Conservation (phyloP, 2,888 invertebrate genomes). For the Myopa tessellatipennis region DNA sequence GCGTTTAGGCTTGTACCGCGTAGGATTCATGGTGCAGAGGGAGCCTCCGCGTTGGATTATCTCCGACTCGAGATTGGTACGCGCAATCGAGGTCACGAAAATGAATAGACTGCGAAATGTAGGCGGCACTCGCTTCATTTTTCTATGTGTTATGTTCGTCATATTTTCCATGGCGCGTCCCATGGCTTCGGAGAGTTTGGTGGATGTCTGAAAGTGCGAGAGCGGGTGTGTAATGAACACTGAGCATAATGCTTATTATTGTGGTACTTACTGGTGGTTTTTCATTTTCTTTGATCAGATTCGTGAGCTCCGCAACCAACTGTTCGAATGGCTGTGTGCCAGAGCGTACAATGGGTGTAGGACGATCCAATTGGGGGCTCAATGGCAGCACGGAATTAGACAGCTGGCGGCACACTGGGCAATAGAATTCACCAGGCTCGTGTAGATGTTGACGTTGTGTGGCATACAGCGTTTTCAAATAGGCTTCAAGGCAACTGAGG, state of each 20-base stretch:
- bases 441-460: slow-evolving; percentile 82
- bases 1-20: slow-evolving; percentile 79
- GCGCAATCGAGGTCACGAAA: slow-evolving; percentile 88
- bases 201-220: slow-evolving; percentile 70
- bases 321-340: slow-evolving; percentile 67
- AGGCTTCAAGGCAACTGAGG: slow-evolving; percentile 91
- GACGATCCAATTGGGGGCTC: slow-evolving; percentile 78
- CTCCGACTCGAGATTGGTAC: slow-evolving; percentile 94
- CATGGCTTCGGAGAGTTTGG: slow-evolving; percentile 86
- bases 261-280: slow-evolving; percentile 72
- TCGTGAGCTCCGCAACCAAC: slow-evolving; percentile 68
- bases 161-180: slow-evolving; percentile 95
- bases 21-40: slow-evolving; percentile 72
- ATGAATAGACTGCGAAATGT: slow-evolving; percentile 83
- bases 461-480: slow-evolving; percentile 84
- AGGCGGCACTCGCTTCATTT: slow-evolving; percentile 76
- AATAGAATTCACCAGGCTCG: slow-evolving; percentile 90
- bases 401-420: slow-evolving; percentile 93
- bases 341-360: slow-evolving; percentile 74
- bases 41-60: slow-evolving; percentile 89
- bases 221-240: slow-evolving; percentile 36
- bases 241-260: neutral
- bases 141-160: slow-evolving; percentile 86
- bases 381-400: slow-evolving; percentile 91
- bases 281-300: slow-evolving; percentile 77